Base-by-base conservation (phyloP, 2,797 vertebrate genomes). In the Moxostoma hubbsi region DNA sequence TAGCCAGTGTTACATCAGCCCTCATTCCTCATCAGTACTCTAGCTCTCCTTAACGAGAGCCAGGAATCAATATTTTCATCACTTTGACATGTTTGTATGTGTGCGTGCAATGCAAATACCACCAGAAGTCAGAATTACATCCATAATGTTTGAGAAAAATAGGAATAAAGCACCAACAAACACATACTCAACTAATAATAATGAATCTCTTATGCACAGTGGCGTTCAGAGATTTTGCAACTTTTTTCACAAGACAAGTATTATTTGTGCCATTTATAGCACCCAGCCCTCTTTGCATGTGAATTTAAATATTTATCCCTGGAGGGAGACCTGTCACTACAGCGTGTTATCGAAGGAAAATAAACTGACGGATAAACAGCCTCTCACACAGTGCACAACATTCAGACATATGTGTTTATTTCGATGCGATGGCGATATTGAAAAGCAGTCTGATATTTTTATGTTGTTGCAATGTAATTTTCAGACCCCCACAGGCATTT, bases 1-100 rank as follows among this genome's bases (percentile, higher is more conserved):
- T 1, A 24, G 24, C 85, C 89, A 85, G 75, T 87, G 82, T 51
- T 76, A 75, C 63, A 86, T 69, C 86, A 43, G 79, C 43, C 68
- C 75, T 80, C 79, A 64, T 83, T 74, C 85, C 70, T 90, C 89
- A 88, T 64, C 57, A 83, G 49, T 24, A 73, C 71, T 75, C 77
- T 76, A 45, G 50, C 71, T 81, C 2, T 61, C 83, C 50, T 69
- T 51, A 79, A 83, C 71, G 58, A 53, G 13, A 78, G 45, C 1
- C 62, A 57, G 55, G 15, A 76, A 71, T 71, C 59, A 16, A 80
- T 65, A 36, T 80, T 68, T 69, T 49, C 75, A 66, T 70, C 75
- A 49, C 47, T 70, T 43, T 59, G 55, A 9, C 16, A 15, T 73
- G 65, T 49, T 59, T 81, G 49, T 64, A 55, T 53, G 55, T 10